Evolutionary conservation across 2,113 vertebrate genomes (phyloP).

Genomic region (Sorex fumeus): DNA sequence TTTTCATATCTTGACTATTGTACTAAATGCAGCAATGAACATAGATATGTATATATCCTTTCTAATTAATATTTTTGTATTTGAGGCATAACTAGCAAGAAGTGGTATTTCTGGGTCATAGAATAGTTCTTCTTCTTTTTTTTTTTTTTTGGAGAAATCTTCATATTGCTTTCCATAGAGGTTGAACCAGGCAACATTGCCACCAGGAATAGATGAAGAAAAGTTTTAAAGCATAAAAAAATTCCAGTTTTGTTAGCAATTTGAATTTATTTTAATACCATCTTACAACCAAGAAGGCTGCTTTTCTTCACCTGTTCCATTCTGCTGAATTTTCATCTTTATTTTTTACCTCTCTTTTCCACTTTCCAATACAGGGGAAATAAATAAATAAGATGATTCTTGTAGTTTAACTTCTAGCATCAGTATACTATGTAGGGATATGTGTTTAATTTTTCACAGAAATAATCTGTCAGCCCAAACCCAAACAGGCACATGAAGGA

Average conservation of each 20-base stretch:
- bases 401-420: slow-evolving; percentile 29
- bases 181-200: no score
- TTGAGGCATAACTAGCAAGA: no score
- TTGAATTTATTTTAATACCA: not conserved
- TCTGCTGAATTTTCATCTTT: not conserved
- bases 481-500: slow-evolving; percentile 19
- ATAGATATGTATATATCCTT: no score
- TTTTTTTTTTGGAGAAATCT: no score
- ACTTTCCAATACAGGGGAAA: not conserved
- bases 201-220: no score
- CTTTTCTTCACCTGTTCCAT: not conserved
- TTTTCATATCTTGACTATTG: no score
- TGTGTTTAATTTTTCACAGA: slow-evolving; percentile 49
- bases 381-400: slow-evolving; percentile 1
- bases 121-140: no score
- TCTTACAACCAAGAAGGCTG: not conserved
- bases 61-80: no score
- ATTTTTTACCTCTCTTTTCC: not conserved
- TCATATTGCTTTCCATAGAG: no score
- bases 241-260: not conserved
- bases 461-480: not conserved
- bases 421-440: not conserved
- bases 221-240: not conserved
- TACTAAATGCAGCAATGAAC: no score
- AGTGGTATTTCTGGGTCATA: no score